Base-by-base conservation (phyloP, 2,888 invertebrate species). In the Petrolisthes manimaculis region DNA sequence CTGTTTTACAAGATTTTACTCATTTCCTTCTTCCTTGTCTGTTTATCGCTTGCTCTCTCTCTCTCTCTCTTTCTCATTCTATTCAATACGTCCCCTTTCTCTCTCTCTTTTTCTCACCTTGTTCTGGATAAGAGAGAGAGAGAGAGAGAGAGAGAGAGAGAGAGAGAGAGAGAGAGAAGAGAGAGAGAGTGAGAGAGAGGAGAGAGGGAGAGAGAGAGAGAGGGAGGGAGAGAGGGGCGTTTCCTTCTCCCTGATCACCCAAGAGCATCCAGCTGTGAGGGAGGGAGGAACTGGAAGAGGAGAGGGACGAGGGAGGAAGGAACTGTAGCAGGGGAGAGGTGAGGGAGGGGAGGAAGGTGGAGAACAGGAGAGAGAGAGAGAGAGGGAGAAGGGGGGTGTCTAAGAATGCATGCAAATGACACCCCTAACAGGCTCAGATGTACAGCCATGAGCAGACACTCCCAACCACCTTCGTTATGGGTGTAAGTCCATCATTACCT, bases 81-180 rank as follows among this genome's bases (percentile, higher is more conserved):
- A 9, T 14, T 14, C 8, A 6, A 61, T 9, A 61, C 61, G 6
- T 14, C 61, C 14, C 61, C 61, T 14, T 61, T 14, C 61, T 14
- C 14, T 6, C 8, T 61, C 14, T 61, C 61, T 61, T 14, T 61
- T 14, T 14, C 61, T 61, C 14, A 61, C 61, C 61, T 61, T 61
- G 14, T 61, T 61, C 61, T n/a, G n/a, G n/a, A n/a, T n/a, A n/a
- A n/a, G 61, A 61, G 61, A 61, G 61, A 61, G 61, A 61, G 61
- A 61, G 61, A 61, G 61, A 61, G 61, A 61, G 61, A 61, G 61
- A 61, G 61, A 61, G 61, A 61, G 61, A 61, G 61, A 61, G 61
- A 5, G 8, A 18, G 71, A 9, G 18, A 71, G 71, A 18, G 18
- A 5, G 18, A 18, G 71, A 18, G 18, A 18, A 21, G 21, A 14